phyloP scores from a whole-genome alignment of 2,113 vertebrate genomes.

The Archocentrus centrarchus region DNA sequence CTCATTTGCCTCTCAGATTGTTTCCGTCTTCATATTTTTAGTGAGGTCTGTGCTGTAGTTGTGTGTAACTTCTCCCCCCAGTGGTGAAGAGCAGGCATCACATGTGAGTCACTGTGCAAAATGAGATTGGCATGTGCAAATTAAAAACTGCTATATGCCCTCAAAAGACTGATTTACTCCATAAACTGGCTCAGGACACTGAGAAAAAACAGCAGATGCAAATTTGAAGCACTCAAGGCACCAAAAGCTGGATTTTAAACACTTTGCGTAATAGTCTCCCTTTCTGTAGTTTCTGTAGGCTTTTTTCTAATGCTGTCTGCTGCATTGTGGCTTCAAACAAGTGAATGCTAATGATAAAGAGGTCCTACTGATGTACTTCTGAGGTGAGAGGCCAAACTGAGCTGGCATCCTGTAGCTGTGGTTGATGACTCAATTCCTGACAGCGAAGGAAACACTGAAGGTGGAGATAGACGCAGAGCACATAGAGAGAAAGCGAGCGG shows the following conservation, averaged over 20 bases:
- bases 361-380: not conserved
- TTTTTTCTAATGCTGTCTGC: fast-evolving
- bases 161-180: not conserved
- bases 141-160: not conserved
- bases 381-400: not conserved
- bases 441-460: constrained; percentile 14
- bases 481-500: not conserved
- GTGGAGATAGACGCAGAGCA: not conserved
- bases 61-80: not conserved
- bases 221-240: not conserved
- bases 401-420: constrained; percentile 56
- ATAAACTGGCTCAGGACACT: not conserved
- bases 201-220: not conserved
- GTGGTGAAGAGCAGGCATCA: not conserved
- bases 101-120: not conserved
- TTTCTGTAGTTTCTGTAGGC: not conserved
- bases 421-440: constrained; percentile 62
- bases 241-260: not conserved
- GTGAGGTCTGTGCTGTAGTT: not conserved
- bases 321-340: not conserved
- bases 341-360: not conserved
- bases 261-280: not conserved
- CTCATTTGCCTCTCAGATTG: not conserved
- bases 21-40: not conserved
- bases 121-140: not conserved